Percentiles rank a stretch among this genome's conserved stretches.
Evolutionary conservation across 2,113 vertebrate species (phyloP).

Genomic region (Cephalopholis sonnerati): DNA sequence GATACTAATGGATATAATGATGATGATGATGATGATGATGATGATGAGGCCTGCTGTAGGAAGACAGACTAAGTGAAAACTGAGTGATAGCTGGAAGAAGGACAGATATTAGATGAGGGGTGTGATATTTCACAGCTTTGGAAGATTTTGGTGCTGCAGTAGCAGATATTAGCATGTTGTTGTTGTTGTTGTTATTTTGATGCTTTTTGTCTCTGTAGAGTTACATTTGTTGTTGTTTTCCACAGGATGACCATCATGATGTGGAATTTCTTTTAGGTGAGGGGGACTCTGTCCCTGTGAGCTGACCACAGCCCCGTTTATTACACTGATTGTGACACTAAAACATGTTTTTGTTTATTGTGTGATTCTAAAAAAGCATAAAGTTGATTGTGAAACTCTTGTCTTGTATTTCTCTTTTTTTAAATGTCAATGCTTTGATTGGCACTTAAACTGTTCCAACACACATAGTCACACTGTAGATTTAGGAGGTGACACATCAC

Average conservation of each 20-base stretch:
- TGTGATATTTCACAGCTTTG: conserved; percentile 27
- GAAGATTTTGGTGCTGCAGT: conserved; percentile 6
- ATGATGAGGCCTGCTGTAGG: conserved; percentile 5
- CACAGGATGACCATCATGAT: neutral
- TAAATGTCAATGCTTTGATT: neutral
- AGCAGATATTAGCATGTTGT: conserved; percentile 13
- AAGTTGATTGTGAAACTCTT: conserved; percentile 38
- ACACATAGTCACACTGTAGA: neutral
- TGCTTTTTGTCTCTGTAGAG: conserved; percentile 16
- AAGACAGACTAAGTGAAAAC: conserved; percentile 13
- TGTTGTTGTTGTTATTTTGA: conserved; percentile 11
- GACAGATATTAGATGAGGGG: neutral
- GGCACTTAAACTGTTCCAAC: neutral
- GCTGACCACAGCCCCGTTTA: conserved; percentile 43
- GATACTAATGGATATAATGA: neutral
- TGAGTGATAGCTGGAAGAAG: neutral
- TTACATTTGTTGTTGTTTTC: conserved; percentile 3
- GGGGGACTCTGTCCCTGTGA: neutral
- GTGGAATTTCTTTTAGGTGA: conserved; percentile 14
- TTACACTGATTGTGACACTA: conserved; percentile 34
- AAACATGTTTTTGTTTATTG: conserved; percentile 46
- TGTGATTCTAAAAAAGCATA: conserved; percentile 65
- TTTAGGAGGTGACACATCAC: neutral
- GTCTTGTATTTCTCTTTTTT: neutral
- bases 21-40: conserved; percentile 17